Percentiles rank a stretch among this genome's conserved stretches.
Evolutionary conservation across 64 coral and sea anemone genomes (phyloP).

Genomic region (Porites australiensis): DNA sequence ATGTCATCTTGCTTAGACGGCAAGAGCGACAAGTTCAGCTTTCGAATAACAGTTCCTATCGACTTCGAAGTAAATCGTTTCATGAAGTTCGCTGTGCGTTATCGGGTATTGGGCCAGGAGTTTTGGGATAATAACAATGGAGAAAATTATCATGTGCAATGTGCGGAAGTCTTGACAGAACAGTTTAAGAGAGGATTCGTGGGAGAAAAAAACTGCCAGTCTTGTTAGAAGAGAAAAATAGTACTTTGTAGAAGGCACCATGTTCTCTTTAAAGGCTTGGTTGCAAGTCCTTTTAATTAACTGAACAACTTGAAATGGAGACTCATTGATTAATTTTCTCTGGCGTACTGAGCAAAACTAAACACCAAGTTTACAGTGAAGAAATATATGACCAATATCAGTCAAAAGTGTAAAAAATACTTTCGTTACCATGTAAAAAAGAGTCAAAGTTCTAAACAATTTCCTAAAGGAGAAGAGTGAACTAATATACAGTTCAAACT

Average conservation of each 20-base stretch:
- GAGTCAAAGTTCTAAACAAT: no score
- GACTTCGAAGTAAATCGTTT: conserved; percentile 32
- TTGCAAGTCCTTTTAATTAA: no score
- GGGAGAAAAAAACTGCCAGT: neutral
- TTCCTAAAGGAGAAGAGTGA: no score
- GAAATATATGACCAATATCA: no score
- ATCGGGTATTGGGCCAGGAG: conserved; percentile 34
- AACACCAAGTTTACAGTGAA: no score
- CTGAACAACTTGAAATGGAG: no score
- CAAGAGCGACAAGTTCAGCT: conserved; percentile 68
- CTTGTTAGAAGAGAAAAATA: neutral
- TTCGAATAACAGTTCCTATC: conserved; percentile 44
- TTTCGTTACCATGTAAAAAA: no score
- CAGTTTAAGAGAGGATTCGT: neutral
- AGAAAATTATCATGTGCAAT: conserved; percentile 69
- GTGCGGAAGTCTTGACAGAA: conserved; percentile 5
- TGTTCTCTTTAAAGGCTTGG: neutral
- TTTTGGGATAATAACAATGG: conserved; percentile 80
- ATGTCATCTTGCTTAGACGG: conserved; percentile 60
- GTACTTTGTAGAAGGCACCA: neutral
- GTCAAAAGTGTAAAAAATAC: no score
- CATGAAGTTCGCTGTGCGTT: conserved; percentile 74
- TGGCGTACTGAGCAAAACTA: no score
- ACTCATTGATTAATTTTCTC: no score
- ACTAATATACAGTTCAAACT: no score